Base-by-base conservation (phyloP, 1,140 invertebrate genomes). In the Neodiprion pinetum region DNA sequence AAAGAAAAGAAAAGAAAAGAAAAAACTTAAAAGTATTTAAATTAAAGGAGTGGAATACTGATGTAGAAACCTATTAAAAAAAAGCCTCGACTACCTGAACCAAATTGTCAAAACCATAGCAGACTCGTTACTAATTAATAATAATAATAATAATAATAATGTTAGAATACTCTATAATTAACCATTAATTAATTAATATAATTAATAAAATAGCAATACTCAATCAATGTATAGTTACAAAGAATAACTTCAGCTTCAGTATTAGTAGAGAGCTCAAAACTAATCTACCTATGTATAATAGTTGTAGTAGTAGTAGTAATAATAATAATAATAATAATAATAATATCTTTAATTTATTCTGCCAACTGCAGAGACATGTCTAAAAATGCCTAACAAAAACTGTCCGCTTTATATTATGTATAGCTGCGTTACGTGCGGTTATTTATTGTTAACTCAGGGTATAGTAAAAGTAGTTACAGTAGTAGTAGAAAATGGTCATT, bases 191-290 rank as follows among this genome's bases (percentile, higher is more conserved):
- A 75, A 82, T 82, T 80, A 76, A 79, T 83, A 81, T 85, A 78
- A 80, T 82, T 86, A 83, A 82, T 84, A 86, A 83, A 85, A 87
- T 87, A 88, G 83, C 84, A 87, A 87, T 88, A 87, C 82, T 87
- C 82, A 82, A 78, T 76, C 83, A 79, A 81, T 78, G 66, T 81
- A 81, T 83, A 80, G 82, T 88, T 87, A 87, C 82, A 76, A 88
- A 87, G 87, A 88, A 87, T 87, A 88, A 86, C 76, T 78, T 86
- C 80, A 84, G 73, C 76, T 82, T 83, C 82, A 83, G 80, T 80
- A 85, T 86, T 87, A 84, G 81, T 84, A 86, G 83, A 87, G 86
- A 88, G 85, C 85, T 86, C 81, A 78, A 83, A 81, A 79, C 82
- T 79, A 81, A 23, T 79, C 73, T 80, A 50, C 65, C 75, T 77